Conservation (phyloP, 1,140 invertebrate genomes). For the Ruditapes philippinarum region DNA sequence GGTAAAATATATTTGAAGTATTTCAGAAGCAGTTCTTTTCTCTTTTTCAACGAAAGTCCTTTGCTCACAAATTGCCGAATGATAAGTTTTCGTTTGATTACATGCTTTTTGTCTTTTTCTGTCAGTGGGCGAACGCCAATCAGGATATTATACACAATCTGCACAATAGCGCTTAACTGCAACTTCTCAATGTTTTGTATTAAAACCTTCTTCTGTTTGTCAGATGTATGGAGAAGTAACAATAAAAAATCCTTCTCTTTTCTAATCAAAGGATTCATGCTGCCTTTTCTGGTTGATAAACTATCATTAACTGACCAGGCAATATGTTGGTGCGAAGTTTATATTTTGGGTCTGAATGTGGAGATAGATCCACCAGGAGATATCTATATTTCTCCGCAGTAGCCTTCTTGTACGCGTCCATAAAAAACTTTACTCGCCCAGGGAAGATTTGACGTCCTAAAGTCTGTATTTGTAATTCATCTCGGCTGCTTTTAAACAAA, state of each 20-base stretch:
- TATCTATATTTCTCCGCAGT: conserved; percentile 43
- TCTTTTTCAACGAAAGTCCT: conserved; percentile 35
- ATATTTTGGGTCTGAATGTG: conserved; percentile 51
- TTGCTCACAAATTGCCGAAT: conserved; percentile 55
- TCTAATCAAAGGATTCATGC: conserved; percentile 39
- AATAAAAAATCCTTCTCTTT: conserved; percentile 39
- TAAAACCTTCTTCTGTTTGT: conserved; percentile 48
- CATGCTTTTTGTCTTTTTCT: conserved; percentile 48
- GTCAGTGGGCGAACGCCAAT: conserved; percentile 4
- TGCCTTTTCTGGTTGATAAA: conserved; percentile 44
- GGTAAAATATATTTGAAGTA: conserved; percentile 41
- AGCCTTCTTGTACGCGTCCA: conserved; percentile 48
- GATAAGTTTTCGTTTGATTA: conserved; percentile 29
- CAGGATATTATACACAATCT: conserved; percentile 50
- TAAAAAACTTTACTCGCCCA: conserved; percentile 35
- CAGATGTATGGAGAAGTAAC: conserved; percentile 8
- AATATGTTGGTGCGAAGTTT: conserved; percentile 42
- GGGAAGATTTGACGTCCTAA: conserved; percentile 36
- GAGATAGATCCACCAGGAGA: conserved; percentile 49
- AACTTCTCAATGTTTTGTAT: conserved; percentile 31
- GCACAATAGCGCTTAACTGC: conserved; percentile 53
- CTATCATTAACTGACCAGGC: conserved; percentile 46
- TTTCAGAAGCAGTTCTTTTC: conserved; percentile 42
- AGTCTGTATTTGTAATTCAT: conserved; percentile 55
- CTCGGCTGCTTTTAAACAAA: conserved; percentile 52